phyloP scores from a whole-genome alignment of 2,888 invertebrate genomes.

The Apodemia hepburni region DNA sequence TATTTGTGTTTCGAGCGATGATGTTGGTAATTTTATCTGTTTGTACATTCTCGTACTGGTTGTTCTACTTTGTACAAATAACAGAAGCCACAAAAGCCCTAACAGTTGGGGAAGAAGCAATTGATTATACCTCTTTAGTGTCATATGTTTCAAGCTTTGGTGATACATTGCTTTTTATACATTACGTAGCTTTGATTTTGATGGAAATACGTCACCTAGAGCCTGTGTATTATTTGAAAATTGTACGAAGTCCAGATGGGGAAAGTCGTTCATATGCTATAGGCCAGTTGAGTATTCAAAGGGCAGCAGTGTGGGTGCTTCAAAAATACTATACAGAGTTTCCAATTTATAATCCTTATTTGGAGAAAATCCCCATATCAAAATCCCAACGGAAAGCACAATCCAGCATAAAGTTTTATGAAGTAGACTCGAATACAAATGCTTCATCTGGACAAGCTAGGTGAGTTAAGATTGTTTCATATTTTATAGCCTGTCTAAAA shows the following conservation, averaged over 20 bases:
- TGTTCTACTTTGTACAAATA: conserved; percentile 97
- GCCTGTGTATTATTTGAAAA: conserved; percentile 92
- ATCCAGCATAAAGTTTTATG: conserved; percentile 97
- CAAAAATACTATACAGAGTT: conserved; percentile 98
- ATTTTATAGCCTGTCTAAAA: background rate
- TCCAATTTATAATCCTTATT: conserved; percentile 97
- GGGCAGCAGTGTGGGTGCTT: conserved; percentile 96
- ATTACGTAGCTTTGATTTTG: conserved; percentile 95
- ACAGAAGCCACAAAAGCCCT: conserved; percentile 90
- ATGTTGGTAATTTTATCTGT: conserved; percentile 94
- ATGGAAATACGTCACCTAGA: conserved; percentile 96
- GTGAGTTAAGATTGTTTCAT: conserved; percentile 39
- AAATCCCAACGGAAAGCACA: conserved; percentile 89
- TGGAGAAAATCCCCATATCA: conserved; percentile 93
- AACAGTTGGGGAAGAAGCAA: conserved; percentile 88
- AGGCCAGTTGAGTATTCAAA: conserved; percentile 95
- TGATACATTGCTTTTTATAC: conserved; percentile 96
- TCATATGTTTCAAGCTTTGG: conserved; percentile 95
- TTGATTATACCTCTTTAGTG: conserved; percentile 93
- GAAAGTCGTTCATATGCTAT: conserved; percentile 93
- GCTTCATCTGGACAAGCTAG: conserved; percentile 85
- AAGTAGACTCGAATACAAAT: conserved; percentile 91
- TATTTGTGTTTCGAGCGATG: conserved; percentile 94
- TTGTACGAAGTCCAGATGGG: conserved; percentile 97
- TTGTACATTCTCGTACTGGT: conserved; percentile 97